Percentiles rank a stretch among this genome's conserved stretches.
Evolutionary conservation across 2,113 vertebrate species (phyloP).

Genomic region (Pseudorhombus dupliciocellatus): DNA sequence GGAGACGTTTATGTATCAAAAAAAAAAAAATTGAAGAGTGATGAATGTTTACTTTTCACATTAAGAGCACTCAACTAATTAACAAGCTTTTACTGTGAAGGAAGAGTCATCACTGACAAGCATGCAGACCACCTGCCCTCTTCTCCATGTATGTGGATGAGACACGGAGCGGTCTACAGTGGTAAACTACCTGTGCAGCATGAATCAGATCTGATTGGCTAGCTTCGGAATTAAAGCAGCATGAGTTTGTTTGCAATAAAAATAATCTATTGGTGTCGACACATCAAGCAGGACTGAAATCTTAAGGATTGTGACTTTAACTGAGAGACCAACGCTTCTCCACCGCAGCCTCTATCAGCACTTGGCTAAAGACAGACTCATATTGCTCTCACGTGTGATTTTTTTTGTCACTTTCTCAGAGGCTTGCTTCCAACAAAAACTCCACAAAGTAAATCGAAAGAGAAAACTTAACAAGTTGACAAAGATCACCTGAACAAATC

Average conservation of each 20-base stretch:
- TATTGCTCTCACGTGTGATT: neutral
- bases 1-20: no score
- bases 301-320: slow-evolving; percentile 28
- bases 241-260: neutral
- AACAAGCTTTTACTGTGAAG: neutral
- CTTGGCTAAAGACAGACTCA: neutral
- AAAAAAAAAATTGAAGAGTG: no score
- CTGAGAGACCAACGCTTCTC: slow-evolving; percentile 4
- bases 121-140: neutral
- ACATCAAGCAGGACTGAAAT: slow-evolving; percentile 6
- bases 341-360: neutral
- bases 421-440: neutral
- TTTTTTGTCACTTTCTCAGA: neutral
- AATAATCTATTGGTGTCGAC: neutral
- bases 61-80: neutral
- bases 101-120: neutral
- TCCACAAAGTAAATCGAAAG: no score
- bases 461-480: neutral
- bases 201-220: neutral
- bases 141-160: no score
- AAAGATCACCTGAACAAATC: neutral
- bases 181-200: neutral
- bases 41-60: neutral
- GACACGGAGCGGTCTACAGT: neutral
- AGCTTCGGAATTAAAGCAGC: no score